Evolutionary conservation across 2,888 invertebrate species (phyloP).

Genomic region (Therioaphis trifolii): DNA sequence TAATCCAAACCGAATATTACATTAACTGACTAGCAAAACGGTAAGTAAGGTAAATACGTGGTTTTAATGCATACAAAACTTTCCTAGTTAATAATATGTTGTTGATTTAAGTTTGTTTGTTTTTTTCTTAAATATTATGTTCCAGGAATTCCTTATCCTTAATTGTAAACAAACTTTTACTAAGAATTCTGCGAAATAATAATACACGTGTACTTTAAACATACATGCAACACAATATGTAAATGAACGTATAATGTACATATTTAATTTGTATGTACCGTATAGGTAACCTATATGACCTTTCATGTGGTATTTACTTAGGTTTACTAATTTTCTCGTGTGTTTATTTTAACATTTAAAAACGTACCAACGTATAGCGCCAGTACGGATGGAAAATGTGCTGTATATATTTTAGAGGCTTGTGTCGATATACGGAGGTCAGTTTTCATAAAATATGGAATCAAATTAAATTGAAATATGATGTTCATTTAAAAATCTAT

Average conservation of each 20-base stretch:
- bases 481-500: too few species aligned
- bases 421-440: not conserved
- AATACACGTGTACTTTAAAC: not conserved
- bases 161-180: not conserved
- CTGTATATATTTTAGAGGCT: not conserved
- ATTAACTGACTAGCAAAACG: too few species aligned
- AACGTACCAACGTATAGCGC: not conserved
- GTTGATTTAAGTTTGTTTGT: not conserved
- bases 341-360: slow-evolving; percentile 10
- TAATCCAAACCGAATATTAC: too few species aligned
- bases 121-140: not conserved
- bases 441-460: not conserved
- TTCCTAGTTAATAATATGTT: not conserved
- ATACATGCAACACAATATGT: too few species aligned
- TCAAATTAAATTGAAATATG: too few species aligned
- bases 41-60: not conserved
- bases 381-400: too few species aligned
- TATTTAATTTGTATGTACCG: slow-evolving; percentile 5
- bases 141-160: not conserved
- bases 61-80: not conserved
- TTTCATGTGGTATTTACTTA: slow-evolving; percentile 12
- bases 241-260: slow-evolving; percentile 23
- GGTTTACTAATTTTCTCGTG: slow-evolving; percentile 38
- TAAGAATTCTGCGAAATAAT: not conserved
- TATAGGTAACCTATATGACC: not conserved